A percentile compares a stretch with the other conserved stretches of the same genome.
These are phyloP conservation scores for Megalonaias nervosa DNA, from an alignment of 1,140 invertebrate genomes.

Conservation along the genomic window DNA sequence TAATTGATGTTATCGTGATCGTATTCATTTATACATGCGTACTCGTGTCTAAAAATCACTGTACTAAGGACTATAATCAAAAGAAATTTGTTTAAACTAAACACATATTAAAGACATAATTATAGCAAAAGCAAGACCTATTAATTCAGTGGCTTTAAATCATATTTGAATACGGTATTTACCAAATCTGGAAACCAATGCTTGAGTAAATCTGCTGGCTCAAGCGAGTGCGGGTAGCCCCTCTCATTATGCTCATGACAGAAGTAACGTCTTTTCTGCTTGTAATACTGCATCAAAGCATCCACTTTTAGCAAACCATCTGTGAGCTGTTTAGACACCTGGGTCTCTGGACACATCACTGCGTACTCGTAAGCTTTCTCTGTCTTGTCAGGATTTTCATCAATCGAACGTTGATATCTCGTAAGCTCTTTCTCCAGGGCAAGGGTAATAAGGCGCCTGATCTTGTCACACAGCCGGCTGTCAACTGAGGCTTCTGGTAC, in stretches of 20 bases:
- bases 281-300: neutral
- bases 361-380: conserved; percentile 11
- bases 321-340: neutral
- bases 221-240: conserved; percentile 1
- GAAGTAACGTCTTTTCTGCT: neutral
- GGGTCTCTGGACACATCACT: conserved; percentile 6
- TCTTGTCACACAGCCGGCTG: conserved; percentile 9
- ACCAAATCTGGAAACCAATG: conserved; percentile 31
- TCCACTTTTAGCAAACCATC: conserved; percentile 11
- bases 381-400: neutral
- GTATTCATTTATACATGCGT: too few species aligned
- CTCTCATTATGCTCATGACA: neutral
- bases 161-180: neutral
- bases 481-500: conserved; percentile 1
- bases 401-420: neutral
- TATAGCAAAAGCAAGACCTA: too few species aligned
- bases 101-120: too few species aligned
- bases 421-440: conserved; percentile 15
- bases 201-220: neutral
- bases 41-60: too few species aligned
- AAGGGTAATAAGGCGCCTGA: conserved; percentile 9
- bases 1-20: too few species aligned
- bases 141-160: too few species aligned
- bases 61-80: too few species aligned
- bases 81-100: too few species aligned